Conservation (phyloP, 2,797 vertebrate genomes). For the Gymnothorax javanicus region DNA sequence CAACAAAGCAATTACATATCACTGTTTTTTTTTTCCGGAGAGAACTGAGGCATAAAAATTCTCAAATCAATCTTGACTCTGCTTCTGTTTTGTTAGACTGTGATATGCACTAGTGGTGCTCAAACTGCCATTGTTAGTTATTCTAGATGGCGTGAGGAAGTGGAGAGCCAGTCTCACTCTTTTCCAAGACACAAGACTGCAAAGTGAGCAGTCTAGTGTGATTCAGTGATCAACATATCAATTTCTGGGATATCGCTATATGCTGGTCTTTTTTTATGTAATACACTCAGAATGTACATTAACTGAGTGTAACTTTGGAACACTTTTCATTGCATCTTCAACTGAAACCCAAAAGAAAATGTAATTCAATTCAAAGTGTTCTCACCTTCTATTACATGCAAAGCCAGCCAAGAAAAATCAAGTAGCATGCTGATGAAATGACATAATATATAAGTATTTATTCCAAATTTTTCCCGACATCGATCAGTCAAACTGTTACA, state of each 20-base stretch:
- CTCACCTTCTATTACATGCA: not conserved
- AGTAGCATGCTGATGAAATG: not conserved
- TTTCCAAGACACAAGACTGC: not conserved
- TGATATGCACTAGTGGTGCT: not conserved
- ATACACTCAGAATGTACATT: not conserved
- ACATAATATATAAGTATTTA: too few relatives aligned
- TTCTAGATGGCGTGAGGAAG: not conserved
- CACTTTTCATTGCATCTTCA: not conserved
- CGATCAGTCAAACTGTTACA: not conserved
- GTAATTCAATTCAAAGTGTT: not conserved
- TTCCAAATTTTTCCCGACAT: not conserved
- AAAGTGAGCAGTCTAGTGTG: not conserved
- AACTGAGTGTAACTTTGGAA: not conserved
- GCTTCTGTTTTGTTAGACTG: not conserved
- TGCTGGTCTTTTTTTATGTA: not conserved
- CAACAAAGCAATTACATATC: conserved; percentile 9
- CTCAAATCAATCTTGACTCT: not conserved
- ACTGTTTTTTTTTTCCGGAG: not conserved
- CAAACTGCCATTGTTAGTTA: not conserved
- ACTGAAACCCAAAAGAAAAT: not conserved
- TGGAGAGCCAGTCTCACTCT: not conserved
- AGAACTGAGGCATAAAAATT: not conserved
- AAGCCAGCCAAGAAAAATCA: not conserved
- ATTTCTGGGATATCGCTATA: not conserved
- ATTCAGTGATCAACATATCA: not conserved